A percentile compares a stretch with the other conserved stretches of the same genome.
phyloP scores from a whole-genome alignment of 2,888 invertebrate species.

The Agrotis puta region DNA sequence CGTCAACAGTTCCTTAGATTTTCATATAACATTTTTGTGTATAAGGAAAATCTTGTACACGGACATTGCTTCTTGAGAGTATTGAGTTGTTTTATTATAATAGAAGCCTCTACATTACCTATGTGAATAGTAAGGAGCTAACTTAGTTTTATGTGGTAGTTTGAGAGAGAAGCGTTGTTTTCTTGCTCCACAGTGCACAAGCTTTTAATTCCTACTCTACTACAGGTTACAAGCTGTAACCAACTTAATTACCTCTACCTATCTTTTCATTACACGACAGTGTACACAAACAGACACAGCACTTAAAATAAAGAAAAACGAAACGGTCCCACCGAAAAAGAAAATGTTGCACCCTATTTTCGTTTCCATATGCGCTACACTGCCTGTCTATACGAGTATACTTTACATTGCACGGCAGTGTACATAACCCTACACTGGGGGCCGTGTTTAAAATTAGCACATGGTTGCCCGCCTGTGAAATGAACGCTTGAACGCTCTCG shows the following conservation, averaged over 20 bases:
- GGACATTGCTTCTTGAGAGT: too few relatives aligned
- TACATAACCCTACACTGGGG: conserved; percentile 53
- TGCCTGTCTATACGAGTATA: conserved; percentile 19
- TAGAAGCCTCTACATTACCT: too few relatives aligned
- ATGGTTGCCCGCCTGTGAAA: conserved; percentile 71
- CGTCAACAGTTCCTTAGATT: too few relatives aligned
- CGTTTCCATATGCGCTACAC: not conserved
- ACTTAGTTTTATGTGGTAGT: not conserved
- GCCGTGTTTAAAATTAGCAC: conserved; percentile 77
- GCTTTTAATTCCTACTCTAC: not conserved
- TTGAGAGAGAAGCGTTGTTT: not conserved
- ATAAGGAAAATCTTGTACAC: too few relatives aligned
- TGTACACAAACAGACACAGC: conserved; percentile 3
- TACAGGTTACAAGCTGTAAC: not conserved
- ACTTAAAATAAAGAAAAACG: not conserved
- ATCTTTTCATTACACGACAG: conserved; percentile 2
- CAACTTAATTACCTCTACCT: not conserved
- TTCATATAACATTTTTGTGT: too few relatives aligned
- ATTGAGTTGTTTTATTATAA: too few relatives aligned
- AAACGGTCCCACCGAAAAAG: conserved; percentile 5
- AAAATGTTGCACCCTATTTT: conserved; percentile 35
- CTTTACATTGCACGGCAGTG: conserved; percentile 51
- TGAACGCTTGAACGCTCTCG: conserved; percentile 69
- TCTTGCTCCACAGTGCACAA: not conserved
- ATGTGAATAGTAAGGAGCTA: too few relatives aligned